Conservation (phyloP, 1,140 invertebrate genomes). For the Procambarus clarkii region DNA sequence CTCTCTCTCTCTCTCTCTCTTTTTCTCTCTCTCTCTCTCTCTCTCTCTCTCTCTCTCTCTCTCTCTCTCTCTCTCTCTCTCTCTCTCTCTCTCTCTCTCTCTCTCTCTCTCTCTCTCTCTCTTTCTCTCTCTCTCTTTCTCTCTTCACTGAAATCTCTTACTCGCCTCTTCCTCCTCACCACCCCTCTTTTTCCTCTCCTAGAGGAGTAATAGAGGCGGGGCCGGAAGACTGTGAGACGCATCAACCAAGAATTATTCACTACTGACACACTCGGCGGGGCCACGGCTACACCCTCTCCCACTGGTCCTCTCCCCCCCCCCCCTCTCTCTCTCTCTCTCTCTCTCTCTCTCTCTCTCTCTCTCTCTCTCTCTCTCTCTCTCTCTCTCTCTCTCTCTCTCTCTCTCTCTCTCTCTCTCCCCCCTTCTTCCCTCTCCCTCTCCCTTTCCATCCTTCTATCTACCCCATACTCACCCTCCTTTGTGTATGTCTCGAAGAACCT, state of each 20-base stretch:
- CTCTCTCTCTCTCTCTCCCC: constrained; percentile 14
- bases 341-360: background rate
- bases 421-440: background rate
- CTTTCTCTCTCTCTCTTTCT: background rate
- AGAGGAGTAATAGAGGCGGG: too few relatives aligned
- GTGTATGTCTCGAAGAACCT: background rate
- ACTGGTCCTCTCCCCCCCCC: background rate
- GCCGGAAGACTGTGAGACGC: too few relatives aligned
- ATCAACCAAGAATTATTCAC: too few relatives aligned
- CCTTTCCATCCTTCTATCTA: background rate
- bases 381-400: too few relatives aligned
- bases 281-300: too few relatives aligned
- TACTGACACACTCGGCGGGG: too few relatives aligned
- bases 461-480: background rate
- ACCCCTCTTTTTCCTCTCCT: too few relatives aligned
- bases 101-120: background rate
- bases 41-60: background rate
- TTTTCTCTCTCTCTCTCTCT: background rate
- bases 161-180: too few relatives aligned
- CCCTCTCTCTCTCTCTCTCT: background rate
- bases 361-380: background rate
- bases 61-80: background rate
- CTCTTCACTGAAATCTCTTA: too few relatives aligned
- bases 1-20: constrained; percentile 15
- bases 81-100: background rate